Conservation (phyloP, 2,888 invertebrate species). For the Antitype chi region DNA sequence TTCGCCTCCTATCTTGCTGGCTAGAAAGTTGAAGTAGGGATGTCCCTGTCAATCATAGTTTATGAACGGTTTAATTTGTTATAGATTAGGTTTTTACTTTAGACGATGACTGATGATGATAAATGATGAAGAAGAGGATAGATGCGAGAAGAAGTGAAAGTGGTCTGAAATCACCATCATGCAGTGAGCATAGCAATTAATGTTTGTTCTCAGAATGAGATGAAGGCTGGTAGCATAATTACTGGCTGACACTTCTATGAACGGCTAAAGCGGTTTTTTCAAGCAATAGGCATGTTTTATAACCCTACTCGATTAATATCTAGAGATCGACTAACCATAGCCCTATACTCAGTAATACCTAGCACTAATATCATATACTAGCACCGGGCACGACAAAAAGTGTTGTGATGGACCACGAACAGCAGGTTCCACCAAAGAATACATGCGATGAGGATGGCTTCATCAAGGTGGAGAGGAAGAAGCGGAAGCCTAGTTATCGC, state of each 20-base stretch:
- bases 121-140: background rate
- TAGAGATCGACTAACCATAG: background rate
- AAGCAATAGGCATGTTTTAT: background rate
- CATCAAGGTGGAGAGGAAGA: too few relatives aligned
- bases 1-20: constrained; percentile 1
- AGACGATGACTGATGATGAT: constrained; percentile 19
- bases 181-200: background rate
- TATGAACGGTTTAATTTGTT: constrained; percentile 5
- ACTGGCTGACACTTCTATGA: too few relatives aligned
- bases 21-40: constrained; percentile 45
- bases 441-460: too few relatives aligned
- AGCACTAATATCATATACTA: background rate
- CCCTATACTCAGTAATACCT: background rate
- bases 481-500: too few relatives aligned
- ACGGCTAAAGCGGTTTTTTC: background rate
- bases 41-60: constrained; percentile 26
- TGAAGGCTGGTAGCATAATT: background rate
- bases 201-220: background rate
- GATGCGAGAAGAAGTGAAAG: background rate
- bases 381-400: too few relatives aligned
- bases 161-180: background rate
- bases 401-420: too few relatives aligned
- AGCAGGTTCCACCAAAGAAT: too few relatives aligned
- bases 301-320: background rate
- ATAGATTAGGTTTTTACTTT: background rate